phyloP scores from a whole-genome alignment of 1,140 invertebrate genomes.

The Rhagoletis zephyria region DNA sequence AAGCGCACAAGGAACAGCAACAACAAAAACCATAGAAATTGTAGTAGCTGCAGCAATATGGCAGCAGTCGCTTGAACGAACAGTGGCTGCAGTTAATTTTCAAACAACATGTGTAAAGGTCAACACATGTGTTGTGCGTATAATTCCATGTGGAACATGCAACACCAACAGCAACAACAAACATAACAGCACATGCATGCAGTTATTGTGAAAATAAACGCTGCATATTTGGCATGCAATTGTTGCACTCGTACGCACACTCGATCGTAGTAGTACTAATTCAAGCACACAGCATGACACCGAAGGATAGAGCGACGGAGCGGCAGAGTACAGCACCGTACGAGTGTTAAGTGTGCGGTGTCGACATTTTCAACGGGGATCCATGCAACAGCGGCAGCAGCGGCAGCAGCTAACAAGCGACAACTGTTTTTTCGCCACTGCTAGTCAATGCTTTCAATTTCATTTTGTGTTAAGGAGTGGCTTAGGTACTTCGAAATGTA shows the following conservation, averaged over 20 bases:
- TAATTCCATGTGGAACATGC: slow-evolving; percentile 37
- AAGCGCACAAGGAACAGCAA: background rate
- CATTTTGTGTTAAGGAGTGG: background rate
- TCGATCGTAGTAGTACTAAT: background rate
- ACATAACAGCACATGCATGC: background rate
- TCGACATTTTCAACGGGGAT: background rate
- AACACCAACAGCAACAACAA: background rate
- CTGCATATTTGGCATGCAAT: background rate
- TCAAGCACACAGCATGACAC: background rate
- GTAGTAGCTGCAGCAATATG: no score
- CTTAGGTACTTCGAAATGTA: background rate
- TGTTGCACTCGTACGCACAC: background rate
- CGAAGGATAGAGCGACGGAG: background rate
- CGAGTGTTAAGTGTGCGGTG: background rate
- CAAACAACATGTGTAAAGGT: slow-evolving; percentile 48
- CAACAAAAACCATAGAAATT: background rate
- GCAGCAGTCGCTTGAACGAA: background rate
- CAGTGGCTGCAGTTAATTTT: slow-evolving; percentile 45
- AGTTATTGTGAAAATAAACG: slow-evolving; percentile 18
- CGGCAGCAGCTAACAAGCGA: background rate
- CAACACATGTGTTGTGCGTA: slow-evolving; percentile 34
- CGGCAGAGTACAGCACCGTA: background rate
- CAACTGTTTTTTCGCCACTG: slow-evolving; percentile 1
- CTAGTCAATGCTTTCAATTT: slow-evolving; percentile 23
- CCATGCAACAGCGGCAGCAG: no score